phyloP scores from a whole-genome alignment of 2,888 invertebrate species.

The Amphipyra tragopoginis region DNA sequence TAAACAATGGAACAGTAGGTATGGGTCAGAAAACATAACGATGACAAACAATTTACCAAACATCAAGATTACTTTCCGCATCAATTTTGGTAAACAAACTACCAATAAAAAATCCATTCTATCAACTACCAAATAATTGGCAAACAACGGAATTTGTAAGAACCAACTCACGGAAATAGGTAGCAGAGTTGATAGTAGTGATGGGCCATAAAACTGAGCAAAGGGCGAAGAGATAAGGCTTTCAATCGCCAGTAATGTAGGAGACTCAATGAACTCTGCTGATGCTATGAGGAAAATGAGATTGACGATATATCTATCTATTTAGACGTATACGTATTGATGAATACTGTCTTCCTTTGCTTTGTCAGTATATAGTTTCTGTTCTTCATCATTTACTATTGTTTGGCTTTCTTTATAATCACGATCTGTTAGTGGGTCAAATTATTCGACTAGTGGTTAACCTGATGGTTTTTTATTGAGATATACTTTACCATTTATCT shows the following conservation, averaged over 20 bases:
- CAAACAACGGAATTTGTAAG: constrained; percentile 29
- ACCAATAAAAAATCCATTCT: constrained; percentile 20
- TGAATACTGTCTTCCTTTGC: constrained; percentile 18
- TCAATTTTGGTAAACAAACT: too few relatives aligned
- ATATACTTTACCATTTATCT: neutral
- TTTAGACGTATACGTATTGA: constrained; percentile 28
- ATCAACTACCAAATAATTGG: constrained; percentile 19
- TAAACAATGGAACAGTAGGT: too few relatives aligned
- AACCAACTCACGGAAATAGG: constrained; percentile 39
- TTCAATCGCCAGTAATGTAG: constrained; percentile 39
- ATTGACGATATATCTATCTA: constrained; percentile 39
- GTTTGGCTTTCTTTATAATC: neutral
- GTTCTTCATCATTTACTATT: neutral
- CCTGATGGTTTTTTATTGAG: neutral
- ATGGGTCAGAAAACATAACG: too few relatives aligned
- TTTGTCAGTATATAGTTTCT: constrained; percentile 7
- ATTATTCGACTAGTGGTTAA: neutral
- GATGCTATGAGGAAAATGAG: constrained; percentile 49
- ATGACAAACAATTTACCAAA: too few relatives aligned
- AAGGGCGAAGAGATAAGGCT: constrained; percentile 36
- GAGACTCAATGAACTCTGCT: constrained; percentile 48
- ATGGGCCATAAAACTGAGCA: constrained; percentile 46
- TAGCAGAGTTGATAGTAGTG: constrained; percentile 31
- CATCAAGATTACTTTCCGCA: too few relatives aligned
- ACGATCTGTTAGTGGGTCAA: neutral